Conservation (phyloP, 1,140 invertebrate genomes). For the Anagrus nilaparvatae region DNA sequence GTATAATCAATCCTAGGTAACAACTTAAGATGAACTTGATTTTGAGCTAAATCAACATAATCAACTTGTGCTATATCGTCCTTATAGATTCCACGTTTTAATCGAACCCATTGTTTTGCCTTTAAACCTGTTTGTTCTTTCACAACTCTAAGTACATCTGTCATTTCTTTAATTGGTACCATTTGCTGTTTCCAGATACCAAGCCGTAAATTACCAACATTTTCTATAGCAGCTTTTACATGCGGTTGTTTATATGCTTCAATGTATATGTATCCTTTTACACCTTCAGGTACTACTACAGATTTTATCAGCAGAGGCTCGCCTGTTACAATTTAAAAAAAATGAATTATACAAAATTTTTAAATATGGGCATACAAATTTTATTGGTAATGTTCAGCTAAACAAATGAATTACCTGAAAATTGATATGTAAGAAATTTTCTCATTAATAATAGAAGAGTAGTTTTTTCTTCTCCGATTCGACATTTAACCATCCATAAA, state of each 20-base stretch:
- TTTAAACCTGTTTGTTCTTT: constrained; percentile 88
- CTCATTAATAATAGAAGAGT: constrained; percentile 88
- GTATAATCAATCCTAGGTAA: constrained; percentile 95
- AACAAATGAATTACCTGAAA: constrained; percentile 13
- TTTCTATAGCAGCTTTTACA: constrained; percentile 88
- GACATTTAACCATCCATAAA: constrained; percentile 97
- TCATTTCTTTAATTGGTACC: constrained; percentile 99
- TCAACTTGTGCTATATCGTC: constrained; percentile 96
- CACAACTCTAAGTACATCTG: constrained; percentile 89
- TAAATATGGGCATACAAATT: too few relatives aligned
- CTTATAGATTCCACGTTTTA: constrained; percentile 90
- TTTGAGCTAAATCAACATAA: constrained; percentile 83
- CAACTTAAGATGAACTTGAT: constrained; percentile 88
- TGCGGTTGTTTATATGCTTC: constrained; percentile 97
- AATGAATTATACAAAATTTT: neutral
- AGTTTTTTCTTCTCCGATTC: constrained; percentile 91
- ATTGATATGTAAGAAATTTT: constrained; percentile 87
- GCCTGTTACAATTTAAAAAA: constrained; percentile 48
- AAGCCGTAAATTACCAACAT: constrained; percentile 80
- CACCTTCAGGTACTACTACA: constrained; percentile 91
- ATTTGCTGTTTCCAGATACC: constrained; percentile 90
- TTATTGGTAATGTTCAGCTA: neutral
- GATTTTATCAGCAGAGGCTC: constrained; percentile 95
- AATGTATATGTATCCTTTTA: constrained; percentile 96
- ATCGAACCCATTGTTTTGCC: constrained; percentile 88